Conservation (phyloP, 2,888 invertebrate species). For the Leptopilina myrica region DNA sequence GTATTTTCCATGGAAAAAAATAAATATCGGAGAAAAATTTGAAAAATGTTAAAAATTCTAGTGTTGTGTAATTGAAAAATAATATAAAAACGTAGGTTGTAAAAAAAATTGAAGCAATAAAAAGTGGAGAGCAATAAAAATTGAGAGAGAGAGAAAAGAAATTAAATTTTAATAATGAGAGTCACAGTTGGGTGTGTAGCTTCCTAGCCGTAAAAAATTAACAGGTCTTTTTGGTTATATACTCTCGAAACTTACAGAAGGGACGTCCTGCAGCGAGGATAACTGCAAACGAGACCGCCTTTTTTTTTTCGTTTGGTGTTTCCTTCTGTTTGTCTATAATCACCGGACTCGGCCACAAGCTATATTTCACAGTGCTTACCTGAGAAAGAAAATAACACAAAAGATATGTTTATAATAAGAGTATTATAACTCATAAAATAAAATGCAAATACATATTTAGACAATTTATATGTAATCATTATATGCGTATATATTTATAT, state of each 20-base stretch:
- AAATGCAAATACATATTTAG: neutral
- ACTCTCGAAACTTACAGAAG: conserved; percentile 43
- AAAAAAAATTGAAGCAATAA: neutral
- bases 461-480: too few relatives aligned
- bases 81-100: neutral
- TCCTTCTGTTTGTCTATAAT: conserved; percentile 39
- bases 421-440: neutral
- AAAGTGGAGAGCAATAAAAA: neutral
- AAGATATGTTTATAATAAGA: conserved; percentile 1
- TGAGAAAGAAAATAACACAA: neutral
- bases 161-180: conserved; percentile 24
- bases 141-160: neutral
- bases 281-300: conserved; percentile 47
- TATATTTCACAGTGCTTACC: conserved; percentile 35
- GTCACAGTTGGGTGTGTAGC: conserved; percentile 40
- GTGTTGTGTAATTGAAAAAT: neutral
- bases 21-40: too few relatives aligned
- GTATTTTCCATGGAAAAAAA: too few relatives aligned
- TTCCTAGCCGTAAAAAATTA: conserved; percentile 55
- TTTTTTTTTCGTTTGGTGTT: conserved; percentile 34
- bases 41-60: too few relatives aligned
- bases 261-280: conserved; percentile 55
- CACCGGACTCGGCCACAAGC: conserved; percentile 14
- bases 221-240: conserved; percentile 47
- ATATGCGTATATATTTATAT: too few relatives aligned